Conservation (phyloP, 1,140 invertebrate species). For the Lepidostoma basale region DNA sequence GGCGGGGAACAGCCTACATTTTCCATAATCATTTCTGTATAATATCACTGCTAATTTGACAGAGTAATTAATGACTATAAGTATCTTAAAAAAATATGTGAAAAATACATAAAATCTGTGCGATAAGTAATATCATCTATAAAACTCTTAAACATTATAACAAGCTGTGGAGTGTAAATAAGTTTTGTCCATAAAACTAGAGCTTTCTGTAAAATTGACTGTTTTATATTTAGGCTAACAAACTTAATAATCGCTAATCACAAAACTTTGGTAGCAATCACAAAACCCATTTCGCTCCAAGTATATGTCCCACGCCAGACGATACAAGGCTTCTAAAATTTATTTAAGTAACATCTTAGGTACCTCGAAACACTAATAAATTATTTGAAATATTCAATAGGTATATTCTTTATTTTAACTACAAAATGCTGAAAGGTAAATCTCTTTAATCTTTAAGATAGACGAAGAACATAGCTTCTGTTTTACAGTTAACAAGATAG, state of each 20-base stretch:
- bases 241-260: constrained; percentile 8
- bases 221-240: constrained; percentile 8
- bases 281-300: constrained; percentile 19
- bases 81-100: too few relatives aligned
- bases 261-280: constrained; percentile 37
- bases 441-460: neutral
- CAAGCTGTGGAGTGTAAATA: constrained; percentile 21
- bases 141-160: neutral
- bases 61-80: too few relatives aligned
- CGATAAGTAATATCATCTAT: constrained; percentile 3
- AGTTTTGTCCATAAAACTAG: constrained; percentile 1
- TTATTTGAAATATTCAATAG: neutral
- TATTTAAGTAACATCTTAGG: constrained; percentile 25
- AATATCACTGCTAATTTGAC: too few relatives aligned
- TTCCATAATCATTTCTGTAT: too few relatives aligned
- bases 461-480: neutral
- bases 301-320: neutral
- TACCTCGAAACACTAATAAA: constrained; percentile 15
- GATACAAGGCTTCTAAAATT: constrained; percentile 28
- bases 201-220: neutral
- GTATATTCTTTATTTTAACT: neutral
- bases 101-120: too few relatives aligned
- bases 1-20: too few relatives aligned
- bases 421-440: constrained; percentile 4
- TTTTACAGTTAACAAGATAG: neutral